Conservation (phyloP, 2,888 invertebrate genomes). For the Acholoe squamosa region DNA sequence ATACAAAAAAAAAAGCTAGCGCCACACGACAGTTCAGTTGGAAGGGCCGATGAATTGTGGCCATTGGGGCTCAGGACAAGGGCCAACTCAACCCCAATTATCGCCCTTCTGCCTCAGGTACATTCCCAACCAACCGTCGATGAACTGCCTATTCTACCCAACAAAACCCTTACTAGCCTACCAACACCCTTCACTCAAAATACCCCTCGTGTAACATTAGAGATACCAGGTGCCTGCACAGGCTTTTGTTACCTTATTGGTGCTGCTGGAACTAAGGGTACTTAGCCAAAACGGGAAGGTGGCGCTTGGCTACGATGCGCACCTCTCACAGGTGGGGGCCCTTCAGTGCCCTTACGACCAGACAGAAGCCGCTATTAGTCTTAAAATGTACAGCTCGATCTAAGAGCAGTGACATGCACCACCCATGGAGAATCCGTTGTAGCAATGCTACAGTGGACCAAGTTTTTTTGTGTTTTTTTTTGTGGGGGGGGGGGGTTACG, state of each 20-base stretch:
- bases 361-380: not conserved
- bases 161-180: too few relatives aligned
- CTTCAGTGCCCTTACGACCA: not conserved
- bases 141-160: not conserved
- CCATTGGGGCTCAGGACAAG: not conserved
- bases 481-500: too few relatives aligned
- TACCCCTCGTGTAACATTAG: conserved; percentile 17
- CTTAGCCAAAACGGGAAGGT: conserved; percentile 5
- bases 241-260: not conserved
- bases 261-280: conserved; percentile 25
- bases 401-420: too few relatives aligned
- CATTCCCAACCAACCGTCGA: not conserved
- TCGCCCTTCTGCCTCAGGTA: not conserved
- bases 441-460: too few relatives aligned
- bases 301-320: not conserved
- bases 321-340: not conserved
- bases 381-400: too few relatives aligned
- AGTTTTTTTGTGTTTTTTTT: too few relatives aligned
- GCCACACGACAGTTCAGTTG: too few relatives aligned
- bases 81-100: not conserved
- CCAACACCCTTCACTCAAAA: too few relatives aligned
- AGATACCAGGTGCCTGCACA: not conserved
- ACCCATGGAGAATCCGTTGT: too few relatives aligned
- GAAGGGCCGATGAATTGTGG: too few relatives aligned
- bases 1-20: too few relatives aligned